Evolutionary conservation across 2,888 invertebrate species (phyloP).

Genomic region (Orchesellides sinensis): DNA sequence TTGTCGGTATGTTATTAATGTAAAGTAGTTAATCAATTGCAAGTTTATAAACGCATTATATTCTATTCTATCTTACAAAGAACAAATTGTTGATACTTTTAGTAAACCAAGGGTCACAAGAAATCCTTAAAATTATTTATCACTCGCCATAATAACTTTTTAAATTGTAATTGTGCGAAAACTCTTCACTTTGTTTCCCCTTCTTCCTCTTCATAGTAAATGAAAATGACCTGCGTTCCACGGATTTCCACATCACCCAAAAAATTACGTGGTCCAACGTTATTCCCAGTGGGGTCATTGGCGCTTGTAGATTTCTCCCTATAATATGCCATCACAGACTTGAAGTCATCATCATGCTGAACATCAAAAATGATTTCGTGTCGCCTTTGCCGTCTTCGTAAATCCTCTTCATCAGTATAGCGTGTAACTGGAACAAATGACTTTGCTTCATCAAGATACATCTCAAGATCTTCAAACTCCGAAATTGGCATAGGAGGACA

Average conservation of each 20-base stretch:
- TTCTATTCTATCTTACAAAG: no score
- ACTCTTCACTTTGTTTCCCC: not conserved
- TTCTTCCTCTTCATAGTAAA: slow-evolving; percentile 53
- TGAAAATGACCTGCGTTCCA: slow-evolving; percentile 54
- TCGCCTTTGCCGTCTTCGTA: slow-evolving; percentile 38
- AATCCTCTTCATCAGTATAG: slow-evolving; percentile 53
- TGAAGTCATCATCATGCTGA: slow-evolving; percentile 59
- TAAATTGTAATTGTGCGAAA: not conserved
- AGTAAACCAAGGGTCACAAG: not conserved
- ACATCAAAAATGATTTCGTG: slow-evolving; percentile 61
- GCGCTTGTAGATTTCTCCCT: slow-evolving; percentile 42
- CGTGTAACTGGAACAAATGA: slow-evolving; percentile 55
- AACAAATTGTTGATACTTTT: no score
- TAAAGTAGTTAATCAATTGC: no score
- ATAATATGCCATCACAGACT: slow-evolving; percentile 53
- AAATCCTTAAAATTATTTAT: not conserved
- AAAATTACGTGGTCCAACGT: slow-evolving; percentile 24
- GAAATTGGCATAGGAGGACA: slow-evolving; percentile 56
- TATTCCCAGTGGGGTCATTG: slow-evolving; percentile 29
- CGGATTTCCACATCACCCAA: slow-evolving; percentile 53
- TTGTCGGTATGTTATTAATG: no score
- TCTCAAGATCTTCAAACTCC: slow-evolving; percentile 44
- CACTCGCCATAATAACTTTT: not conserved
- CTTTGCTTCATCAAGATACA: slow-evolving; percentile 43
- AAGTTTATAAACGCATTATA: no score